These are phyloP conservation scores for Zenarchopterus dispar DNA, from an alignment of 2,797 vertebrate species.

Conservation along the genomic window DNA sequence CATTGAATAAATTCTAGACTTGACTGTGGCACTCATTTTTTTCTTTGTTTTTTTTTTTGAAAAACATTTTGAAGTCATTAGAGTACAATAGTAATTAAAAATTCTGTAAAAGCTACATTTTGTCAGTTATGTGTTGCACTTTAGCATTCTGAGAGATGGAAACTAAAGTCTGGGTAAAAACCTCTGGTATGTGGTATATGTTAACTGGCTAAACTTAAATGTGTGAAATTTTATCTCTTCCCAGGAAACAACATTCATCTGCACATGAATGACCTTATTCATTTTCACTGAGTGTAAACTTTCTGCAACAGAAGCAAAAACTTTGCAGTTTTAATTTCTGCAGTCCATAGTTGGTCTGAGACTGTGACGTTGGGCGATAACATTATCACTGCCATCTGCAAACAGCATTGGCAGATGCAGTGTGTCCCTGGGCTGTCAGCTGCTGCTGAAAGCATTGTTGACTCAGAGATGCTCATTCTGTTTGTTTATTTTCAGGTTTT, in stretches of 20 bases:
- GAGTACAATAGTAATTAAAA: neutral
- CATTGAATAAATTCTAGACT: constrained; percentile 9
- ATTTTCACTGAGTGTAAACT: constrained; percentile 19
- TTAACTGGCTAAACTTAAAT: constrained; percentile 6
- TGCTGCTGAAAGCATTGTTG: constrained; percentile 61
- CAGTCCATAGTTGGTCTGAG: constrained; percentile 36
- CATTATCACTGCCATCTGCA: constrained; percentile 59
- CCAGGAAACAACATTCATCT: constrained; percentile 1
- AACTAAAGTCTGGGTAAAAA: constrained; percentile 10
- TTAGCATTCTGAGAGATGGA: constrained; percentile 1
- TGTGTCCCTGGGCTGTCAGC: constrained; percentile 58
- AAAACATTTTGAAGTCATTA: no score
- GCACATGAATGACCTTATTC: constrained; percentile 17
- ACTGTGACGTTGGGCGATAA: constrained; percentile 52
- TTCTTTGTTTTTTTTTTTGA: constrained; percentile 2
- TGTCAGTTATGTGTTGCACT: neutral
- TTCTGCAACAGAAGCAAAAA: constrained; percentile 27
- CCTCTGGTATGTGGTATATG: neutral
- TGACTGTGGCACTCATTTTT: neutral
- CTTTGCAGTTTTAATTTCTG: neutral
- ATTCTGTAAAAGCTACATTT: neutral
- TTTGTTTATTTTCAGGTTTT: constrained; percentile 55
- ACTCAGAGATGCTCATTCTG: constrained; percentile 58
- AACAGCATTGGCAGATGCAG: constrained; percentile 47
- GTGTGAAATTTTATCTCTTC: constrained; percentile 2